Conservation (phyloP, 2,113 vertebrate genomes). For the Tonatia bakeri region DNA sequence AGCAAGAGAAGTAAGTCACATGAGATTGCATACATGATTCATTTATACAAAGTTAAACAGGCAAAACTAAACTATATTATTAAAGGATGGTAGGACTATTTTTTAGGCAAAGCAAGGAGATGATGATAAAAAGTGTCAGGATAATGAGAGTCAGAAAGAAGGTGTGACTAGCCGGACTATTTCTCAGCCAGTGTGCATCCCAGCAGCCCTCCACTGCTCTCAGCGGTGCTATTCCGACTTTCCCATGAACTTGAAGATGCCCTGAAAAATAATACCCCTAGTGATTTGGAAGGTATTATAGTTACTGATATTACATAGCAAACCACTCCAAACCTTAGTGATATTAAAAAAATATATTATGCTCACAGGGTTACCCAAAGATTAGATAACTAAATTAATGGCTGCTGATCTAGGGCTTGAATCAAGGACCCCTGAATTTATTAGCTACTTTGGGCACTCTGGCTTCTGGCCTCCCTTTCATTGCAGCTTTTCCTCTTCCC, state of each 20-base stretch:
- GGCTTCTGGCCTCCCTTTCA: neutral
- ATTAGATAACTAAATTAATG: neutral
- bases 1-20: neutral
- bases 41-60: neutral
- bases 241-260: neutral
- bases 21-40: neutral
- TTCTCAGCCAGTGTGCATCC: neutral
- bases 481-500: neutral
- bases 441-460: neutral
- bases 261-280: neutral
- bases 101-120: neutral
- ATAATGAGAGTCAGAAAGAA: neutral
- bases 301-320: neutral
- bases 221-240: neutral
- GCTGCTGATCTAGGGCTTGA: neutral
- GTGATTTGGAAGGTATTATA: neutral
- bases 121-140: neutral
- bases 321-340: neutral
- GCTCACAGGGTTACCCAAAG: neutral
- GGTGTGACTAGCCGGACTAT: neutral
- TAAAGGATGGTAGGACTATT: neutral
- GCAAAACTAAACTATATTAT: neutral
- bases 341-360: neutral
- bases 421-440: neutral
- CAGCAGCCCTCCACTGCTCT: neutral